A percentile compares a stretch with the other conserved stretches of the same genome.
Conservation (phyloP, 2,113 vertebrate genomes). For the Hippopotamus amphibius region DNA sequence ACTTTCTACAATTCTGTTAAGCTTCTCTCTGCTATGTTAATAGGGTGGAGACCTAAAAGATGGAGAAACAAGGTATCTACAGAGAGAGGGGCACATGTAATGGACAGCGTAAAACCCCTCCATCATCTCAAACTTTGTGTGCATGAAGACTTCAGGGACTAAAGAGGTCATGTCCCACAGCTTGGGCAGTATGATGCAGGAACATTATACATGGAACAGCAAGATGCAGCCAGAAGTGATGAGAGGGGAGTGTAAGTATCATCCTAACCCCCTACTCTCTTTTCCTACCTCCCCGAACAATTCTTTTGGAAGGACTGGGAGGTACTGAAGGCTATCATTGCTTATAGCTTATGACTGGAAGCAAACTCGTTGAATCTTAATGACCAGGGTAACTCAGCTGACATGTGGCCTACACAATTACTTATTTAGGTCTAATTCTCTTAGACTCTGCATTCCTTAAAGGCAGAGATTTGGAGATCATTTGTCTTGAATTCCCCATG, state of each 20-base stretch:
- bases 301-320: background rate
- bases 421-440: background rate
- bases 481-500: background rate
- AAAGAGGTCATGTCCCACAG: background rate
- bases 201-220: background rate
- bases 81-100: background rate
- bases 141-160: background rate
- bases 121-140: background rate
- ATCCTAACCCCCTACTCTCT: too few relatives aligned
- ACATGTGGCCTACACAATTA: too few relatives aligned
- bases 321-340: background rate
- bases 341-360: background rate
- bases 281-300: too few relatives aligned
- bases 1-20: background rate
- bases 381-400: background rate
- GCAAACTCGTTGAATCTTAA: background rate
- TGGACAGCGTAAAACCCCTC: background rate
- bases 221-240: background rate
- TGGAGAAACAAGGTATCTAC: too few relatives aligned
- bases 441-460: background rate
- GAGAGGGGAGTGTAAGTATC: too few relatives aligned
- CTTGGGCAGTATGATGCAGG: background rate
- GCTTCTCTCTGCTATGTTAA: background rate
- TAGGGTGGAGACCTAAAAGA: background rate
- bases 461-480: background rate